These are phyloP conservation scores for Bolborhynchus lineola DNA, from an alignment of 2,113 vertebrate genomes.

Conservation along the genomic window DNA sequence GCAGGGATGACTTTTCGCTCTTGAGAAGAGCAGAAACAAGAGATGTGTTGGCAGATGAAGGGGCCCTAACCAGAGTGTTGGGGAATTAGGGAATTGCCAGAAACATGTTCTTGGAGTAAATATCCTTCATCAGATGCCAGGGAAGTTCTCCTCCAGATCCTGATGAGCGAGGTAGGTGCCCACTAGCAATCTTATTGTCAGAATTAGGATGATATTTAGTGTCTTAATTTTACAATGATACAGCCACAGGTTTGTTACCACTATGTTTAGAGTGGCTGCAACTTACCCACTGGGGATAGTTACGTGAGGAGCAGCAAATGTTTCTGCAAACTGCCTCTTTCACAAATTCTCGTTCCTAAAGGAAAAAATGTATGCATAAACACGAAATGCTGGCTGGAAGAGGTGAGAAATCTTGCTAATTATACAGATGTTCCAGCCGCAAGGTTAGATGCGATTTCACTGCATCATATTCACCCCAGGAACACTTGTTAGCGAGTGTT, in stretches of 20 bases:
- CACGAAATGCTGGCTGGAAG: neutral
- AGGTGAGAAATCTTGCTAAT: conserved; percentile 28
- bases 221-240: neutral
- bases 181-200: neutral
- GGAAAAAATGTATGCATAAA: neutral
- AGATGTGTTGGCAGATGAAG: neutral
- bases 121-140: neutral
- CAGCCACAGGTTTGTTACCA: neutral
- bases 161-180: neutral
- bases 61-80: neutral
- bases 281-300: neutral
- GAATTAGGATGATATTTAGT: neutral
- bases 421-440: conserved; percentile 34
- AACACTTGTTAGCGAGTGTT: conserved; percentile 1
- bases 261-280: neutral
- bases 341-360: neutral
- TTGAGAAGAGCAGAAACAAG: neutral
- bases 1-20: neutral
- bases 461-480: conserved; percentile 6
- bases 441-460: conserved; percentile 10
- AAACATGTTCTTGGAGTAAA: neutral
- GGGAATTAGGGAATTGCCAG: neutral
- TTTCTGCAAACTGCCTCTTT: neutral
- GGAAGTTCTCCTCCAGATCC: neutral
- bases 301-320: neutral